Evolutionary conservation across 2,797 vertebrate species (phyloP).

Genomic region (Eulemur mongoz): DNA sequence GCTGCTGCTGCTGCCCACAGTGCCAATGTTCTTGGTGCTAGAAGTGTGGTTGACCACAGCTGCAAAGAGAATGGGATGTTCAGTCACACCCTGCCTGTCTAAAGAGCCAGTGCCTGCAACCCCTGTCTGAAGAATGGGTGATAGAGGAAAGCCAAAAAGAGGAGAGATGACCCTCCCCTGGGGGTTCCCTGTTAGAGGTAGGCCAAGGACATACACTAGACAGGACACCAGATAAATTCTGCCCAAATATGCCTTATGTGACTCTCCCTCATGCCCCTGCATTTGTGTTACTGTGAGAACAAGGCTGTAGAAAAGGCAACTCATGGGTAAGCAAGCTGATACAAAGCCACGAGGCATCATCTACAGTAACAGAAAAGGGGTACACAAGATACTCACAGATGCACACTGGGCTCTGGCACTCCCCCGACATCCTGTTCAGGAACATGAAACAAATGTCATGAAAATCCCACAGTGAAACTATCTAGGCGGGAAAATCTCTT

Average conservation of each 20-base stretch:
- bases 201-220: background rate
- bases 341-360: background rate
- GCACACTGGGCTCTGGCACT: constrained; percentile 22
- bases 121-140: background rate
- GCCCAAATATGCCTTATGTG: background rate
- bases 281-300: background rate
- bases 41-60: background rate
- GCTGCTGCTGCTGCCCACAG: background rate
- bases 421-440: constrained; percentile 47
- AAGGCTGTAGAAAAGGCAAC: background rate
- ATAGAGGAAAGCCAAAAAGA: background rate
- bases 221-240: background rate
- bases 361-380: background rate
- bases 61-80: background rate
- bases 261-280: background rate
- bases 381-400: constrained; percentile 37
- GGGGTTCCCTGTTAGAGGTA: background rate
- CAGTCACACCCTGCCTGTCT: background rate
- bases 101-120: background rate
- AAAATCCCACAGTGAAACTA: background rate
- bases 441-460: background rate
- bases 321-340: background rate
- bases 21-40: background rate
- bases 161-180: background rate
- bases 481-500: background rate